Percentiles rank a stretch among this genome's conserved stretches.
These are phyloP conservation scores for Oreochromis tanganicae DNA, from an alignment of 2,113 vertebrate species.

Conservation along the genomic window DNA sequence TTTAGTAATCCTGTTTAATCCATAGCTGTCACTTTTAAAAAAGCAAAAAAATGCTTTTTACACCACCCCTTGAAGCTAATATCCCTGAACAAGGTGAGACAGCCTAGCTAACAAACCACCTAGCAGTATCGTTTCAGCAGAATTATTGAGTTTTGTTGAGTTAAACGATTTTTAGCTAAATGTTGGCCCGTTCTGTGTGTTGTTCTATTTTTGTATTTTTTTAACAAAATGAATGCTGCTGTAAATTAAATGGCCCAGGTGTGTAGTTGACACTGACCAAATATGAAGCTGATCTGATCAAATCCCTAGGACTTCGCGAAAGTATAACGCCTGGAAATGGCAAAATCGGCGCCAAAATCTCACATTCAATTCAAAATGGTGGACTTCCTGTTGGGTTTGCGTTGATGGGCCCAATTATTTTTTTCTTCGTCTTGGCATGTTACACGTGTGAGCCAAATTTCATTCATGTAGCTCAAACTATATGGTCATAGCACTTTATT, in stretches of 20 bases:
- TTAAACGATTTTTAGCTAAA: neutral
- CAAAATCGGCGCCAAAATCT: neutral
- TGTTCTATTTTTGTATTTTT: neutral
- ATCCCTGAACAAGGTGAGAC: constrained; percentile 82
- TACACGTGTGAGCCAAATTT: neutral
- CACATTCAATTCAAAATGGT: neutral
- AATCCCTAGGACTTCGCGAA: neutral
- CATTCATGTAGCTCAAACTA: neutral
- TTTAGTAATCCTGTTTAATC: constrained; percentile 70
- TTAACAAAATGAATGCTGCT: neutral
- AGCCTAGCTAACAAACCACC: neutral
- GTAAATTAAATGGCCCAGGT: neutral
- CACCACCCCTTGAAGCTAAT: constrained; percentile 74
- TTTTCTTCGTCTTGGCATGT: neutral
- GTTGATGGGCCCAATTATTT: neutral
- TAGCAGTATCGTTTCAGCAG: neutral
- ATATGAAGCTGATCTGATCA: neutral
- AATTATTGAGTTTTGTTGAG: neutral
- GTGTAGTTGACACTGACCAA: neutral
- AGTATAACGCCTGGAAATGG: neutral
- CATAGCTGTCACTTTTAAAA: constrained; percentile 77
- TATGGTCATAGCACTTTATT: neutral
- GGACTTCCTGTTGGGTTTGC: neutral
- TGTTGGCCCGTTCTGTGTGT: neutral
- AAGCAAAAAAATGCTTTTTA: constrained; percentile 84